Conservation (phyloP, 2,888 invertebrate genomes). For the Hyles lineata region DNA sequence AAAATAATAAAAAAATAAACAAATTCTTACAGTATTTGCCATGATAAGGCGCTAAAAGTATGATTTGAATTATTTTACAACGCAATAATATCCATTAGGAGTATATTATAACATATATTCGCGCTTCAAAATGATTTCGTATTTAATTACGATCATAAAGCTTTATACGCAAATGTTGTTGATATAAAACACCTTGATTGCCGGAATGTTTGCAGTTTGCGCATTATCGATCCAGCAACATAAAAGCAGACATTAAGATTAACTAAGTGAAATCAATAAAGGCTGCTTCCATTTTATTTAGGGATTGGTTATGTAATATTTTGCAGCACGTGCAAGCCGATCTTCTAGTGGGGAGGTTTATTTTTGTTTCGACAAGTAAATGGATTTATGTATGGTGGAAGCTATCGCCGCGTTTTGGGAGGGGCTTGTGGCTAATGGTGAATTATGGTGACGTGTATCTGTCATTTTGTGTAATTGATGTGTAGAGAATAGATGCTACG, state of each 20-base stretch:
- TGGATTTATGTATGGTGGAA: constrained; percentile 6
- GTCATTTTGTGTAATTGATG: constrained; percentile 5
- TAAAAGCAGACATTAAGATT: constrained; percentile 13
- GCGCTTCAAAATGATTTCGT: too few species aligned
- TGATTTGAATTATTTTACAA: too few species aligned
- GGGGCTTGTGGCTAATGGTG: constrained; percentile 5
- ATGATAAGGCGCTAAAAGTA: too few species aligned
- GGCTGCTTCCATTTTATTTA: constrained; percentile 16
- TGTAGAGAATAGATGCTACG: not conserved
- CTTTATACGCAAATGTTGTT: too few species aligned
- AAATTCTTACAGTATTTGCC: too few species aligned
- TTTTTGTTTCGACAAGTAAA: constrained; percentile 26
- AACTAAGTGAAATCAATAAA: not conserved
- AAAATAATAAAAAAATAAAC: too few species aligned
- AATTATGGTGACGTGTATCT: not conserved
- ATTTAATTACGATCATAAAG: too few species aligned
- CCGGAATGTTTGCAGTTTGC: too few species aligned
- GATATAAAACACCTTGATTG: too few species aligned
- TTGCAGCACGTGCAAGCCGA: constrained; percentile 20
- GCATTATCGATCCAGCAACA: not conserved
- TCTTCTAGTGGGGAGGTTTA: constrained; percentile 13
- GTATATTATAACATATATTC: too few species aligned
- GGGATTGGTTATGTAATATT: constrained; percentile 7
- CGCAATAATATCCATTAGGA: too few species aligned
- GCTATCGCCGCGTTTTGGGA: constrained; percentile 1